A percentile compares a stretch with the other conserved stretches of the same genome.
Conservation (phyloP, 2,113 vertebrate species). For the Plestiodon gilberti region DNA sequence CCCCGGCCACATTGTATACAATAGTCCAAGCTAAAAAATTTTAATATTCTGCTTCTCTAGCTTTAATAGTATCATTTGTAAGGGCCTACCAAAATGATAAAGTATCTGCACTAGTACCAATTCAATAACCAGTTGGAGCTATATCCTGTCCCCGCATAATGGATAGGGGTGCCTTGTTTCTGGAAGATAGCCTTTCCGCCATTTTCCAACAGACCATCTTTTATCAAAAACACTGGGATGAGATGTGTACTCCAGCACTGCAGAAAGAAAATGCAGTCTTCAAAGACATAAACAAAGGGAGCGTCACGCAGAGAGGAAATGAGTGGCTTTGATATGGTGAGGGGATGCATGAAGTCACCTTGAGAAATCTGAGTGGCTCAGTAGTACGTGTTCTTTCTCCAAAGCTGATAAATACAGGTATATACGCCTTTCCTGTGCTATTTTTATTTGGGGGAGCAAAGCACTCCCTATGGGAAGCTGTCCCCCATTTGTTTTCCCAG, state of each 20-base stretch:
- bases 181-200: not conserved
- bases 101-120: not conserved
- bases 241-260: not conserved
- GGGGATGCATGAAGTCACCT: not conserved
- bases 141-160: not conserved
- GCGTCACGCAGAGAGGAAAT: not conserved
- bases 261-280: not conserved
- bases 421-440: not conserved
- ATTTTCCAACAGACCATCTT: not conserved
- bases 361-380: not conserved
- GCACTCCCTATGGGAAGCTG: not conserved
- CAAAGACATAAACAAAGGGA: not conserved
- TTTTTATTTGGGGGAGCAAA: not conserved
- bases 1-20: not conserved
- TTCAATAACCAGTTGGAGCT: not conserved
- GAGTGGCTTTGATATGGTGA: not conserved
- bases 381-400: not conserved
- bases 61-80: not conserved
- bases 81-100: not conserved
- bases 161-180: not conserved
- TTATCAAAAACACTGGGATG: not conserved
- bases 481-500: not conserved
- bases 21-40: conserved; percentile 10
- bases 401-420: not conserved
- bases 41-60: conserved; percentile 1